phyloP scores from a whole-genome alignment of 2,113 vertebrate species.

The Sinosuthora webbiana region DNA sequence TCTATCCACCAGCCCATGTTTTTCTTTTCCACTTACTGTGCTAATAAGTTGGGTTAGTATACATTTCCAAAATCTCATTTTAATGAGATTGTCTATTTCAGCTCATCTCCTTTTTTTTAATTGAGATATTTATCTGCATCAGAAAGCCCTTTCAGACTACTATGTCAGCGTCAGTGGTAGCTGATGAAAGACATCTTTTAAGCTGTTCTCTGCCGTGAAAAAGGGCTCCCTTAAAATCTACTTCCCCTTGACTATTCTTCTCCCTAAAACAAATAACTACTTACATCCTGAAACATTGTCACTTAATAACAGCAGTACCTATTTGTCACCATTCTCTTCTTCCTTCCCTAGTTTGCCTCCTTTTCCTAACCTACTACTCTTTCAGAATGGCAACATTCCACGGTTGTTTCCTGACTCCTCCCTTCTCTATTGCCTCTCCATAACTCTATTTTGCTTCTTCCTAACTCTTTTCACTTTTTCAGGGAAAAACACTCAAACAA shows the following conservation, averaged over 20 bases:
- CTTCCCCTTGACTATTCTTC: background rate
- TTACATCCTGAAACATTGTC: background rate
- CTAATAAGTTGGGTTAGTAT: background rate
- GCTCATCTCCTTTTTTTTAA: background rate
- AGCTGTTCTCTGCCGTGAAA: background rate
- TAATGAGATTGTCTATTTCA: background rate
- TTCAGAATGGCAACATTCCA: background rate
- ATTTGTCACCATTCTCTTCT: background rate
- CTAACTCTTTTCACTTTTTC: background rate
- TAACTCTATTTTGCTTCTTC: background rate
- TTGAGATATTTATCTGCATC: background rate
- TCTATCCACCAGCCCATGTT: background rate
- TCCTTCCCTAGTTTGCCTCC: background rate
- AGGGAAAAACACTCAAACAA: background rate
- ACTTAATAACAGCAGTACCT: background rate
- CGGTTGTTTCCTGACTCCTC: background rate
- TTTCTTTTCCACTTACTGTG: background rate
- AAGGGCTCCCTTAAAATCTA: background rate
- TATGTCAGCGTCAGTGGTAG: background rate
- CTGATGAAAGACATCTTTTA: background rate
- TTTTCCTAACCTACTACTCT: background rate
- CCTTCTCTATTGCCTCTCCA: background rate
- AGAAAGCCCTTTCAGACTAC: background rate
- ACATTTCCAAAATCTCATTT: background rate
- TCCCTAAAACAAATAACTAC: background rate